Conservation (phyloP, 2,888 invertebrate species). For the Oxystoma pomonae region DNA sequence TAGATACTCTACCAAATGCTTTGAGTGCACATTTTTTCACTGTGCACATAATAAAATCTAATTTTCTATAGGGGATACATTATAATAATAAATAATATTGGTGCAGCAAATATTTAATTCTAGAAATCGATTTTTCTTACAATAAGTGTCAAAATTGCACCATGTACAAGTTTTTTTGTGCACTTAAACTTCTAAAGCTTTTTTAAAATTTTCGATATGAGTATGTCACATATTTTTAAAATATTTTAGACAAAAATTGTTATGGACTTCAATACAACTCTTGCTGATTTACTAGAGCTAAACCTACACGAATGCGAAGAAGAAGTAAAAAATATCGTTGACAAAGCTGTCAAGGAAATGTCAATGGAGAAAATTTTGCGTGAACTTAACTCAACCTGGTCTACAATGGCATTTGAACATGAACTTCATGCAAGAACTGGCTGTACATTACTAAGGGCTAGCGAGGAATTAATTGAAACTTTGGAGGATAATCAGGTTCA, state of each 20-base stretch:
- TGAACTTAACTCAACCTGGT: slow-evolving; percentile 89
- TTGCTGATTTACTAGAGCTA: slow-evolving; percentile 85
- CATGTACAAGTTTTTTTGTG: too few species aligned
- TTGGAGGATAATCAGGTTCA: slow-evolving; percentile 97
- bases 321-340: slow-evolving; percentile 95
- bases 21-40: too few species aligned
- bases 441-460: slow-evolving; percentile 81
- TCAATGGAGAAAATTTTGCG: slow-evolving; percentile 94
- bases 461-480: slow-evolving; percentile 94
- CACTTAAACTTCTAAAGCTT: too few species aligned
- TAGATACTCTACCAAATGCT: too few species aligned
- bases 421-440: slow-evolving; percentile 84
- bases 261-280: slow-evolving; percentile 88
- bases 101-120: too few species aligned
- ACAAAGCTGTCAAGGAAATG: slow-evolving; percentile 98
- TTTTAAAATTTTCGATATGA: too few species aligned
- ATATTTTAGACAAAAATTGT: slow-evolving; percentile 78
- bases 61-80: too few species aligned
- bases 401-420: slow-evolving; percentile 88
- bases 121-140: too few species aligned
- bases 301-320: slow-evolving; percentile 97
- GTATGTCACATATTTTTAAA: background rate
- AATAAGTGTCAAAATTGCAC: too few species aligned
- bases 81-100: too few species aligned
- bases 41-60: too few species aligned